Evolutionary conservation across 2,113 vertebrate genomes (phyloP).

Genomic region (Ctenodactylus gundi): DNA sequence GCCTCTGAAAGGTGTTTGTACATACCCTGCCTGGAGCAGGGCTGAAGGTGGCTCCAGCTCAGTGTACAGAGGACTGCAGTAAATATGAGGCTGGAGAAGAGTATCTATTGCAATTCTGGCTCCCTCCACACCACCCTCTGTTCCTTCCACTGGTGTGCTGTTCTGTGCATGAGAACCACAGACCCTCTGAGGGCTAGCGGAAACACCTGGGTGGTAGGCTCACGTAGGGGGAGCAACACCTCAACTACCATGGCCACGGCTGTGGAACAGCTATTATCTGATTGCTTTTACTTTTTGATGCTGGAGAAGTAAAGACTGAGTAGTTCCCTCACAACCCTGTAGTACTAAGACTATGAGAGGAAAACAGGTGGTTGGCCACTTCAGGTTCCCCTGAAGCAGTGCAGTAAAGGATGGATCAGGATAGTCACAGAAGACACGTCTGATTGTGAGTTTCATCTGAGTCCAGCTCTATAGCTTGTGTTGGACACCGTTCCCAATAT

Average conservation of each 20-base stretch:
- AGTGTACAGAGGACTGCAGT: not conserved
- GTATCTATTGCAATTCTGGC: not conserved
- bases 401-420: not conserved
- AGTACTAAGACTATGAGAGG: not conserved
- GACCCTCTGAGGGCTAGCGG: not conserved
- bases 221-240: not conserved
- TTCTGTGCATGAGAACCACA: not conserved
- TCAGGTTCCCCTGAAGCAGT: not conserved
- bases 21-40: not conserved
- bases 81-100: not conserved
- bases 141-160: not conserved
- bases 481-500: not conserved
- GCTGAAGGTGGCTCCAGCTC: not conserved
- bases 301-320: not conserved
- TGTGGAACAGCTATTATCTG: not conserved
- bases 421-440: not conserved
- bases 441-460: not conserved
- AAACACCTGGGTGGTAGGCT: not conserved
- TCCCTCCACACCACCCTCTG: not conserved
- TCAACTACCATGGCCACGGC: not conserved
- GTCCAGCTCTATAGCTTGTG: not conserved
- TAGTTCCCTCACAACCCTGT: not conserved
- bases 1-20: conserved; percentile 1
- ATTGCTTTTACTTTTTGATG: not conserved
- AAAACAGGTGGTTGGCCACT: conserved; percentile 8